Percentiles rank a stretch among this genome's conserved stretches.
Conservation (phyloP, 2,888 invertebrate genomes). For the Cheilosia vernalis region DNA sequence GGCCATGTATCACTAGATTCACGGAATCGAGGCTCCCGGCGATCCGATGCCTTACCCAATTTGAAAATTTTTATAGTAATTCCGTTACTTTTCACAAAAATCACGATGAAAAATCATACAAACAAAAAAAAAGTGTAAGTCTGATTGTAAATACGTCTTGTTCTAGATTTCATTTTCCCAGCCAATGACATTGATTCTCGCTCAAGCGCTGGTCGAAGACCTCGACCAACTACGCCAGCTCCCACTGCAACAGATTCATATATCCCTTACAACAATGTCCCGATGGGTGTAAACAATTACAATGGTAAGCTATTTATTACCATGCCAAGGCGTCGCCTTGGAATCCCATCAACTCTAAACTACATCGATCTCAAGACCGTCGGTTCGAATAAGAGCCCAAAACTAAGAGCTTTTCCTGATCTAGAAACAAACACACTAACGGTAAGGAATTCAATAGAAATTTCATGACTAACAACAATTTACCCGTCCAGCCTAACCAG, state of each 20-base stretch:
- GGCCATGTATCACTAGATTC: no score
- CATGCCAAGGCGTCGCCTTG: conserved; percentile 88
- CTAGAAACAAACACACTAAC: conserved; percentile 79
- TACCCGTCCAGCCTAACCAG: conserved; percentile 46
- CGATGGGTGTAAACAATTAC: conserved; percentile 81
- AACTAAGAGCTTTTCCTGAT: conserved; percentile 81
- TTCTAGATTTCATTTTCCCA: conserved; percentile 54
- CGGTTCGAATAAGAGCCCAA: conserved; percentile 78
- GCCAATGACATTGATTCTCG: conserved; percentile 15
- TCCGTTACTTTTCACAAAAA: no score
- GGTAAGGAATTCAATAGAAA: conserved; percentile 56
- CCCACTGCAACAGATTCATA: conserved; percentile 75
- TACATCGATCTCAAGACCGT: conserved; percentile 81
- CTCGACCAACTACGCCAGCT: conserved; percentile 2
- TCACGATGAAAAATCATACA: no score
- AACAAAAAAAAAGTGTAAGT: no score
- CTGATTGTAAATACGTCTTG: neutral
- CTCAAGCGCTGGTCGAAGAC: neutral
- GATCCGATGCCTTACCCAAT: no score
- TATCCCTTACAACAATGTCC: conserved; percentile 82
- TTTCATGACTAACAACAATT: conserved; percentile 1
- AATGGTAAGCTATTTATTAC: conserved; percentile 87
- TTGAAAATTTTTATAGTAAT: no score
- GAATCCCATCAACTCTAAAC: conserved; percentile 87
- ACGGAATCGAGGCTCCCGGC: no score